Conservation (phyloP, 2,113 vertebrate genomes). For the Psephotus haematonotus region DNA sequence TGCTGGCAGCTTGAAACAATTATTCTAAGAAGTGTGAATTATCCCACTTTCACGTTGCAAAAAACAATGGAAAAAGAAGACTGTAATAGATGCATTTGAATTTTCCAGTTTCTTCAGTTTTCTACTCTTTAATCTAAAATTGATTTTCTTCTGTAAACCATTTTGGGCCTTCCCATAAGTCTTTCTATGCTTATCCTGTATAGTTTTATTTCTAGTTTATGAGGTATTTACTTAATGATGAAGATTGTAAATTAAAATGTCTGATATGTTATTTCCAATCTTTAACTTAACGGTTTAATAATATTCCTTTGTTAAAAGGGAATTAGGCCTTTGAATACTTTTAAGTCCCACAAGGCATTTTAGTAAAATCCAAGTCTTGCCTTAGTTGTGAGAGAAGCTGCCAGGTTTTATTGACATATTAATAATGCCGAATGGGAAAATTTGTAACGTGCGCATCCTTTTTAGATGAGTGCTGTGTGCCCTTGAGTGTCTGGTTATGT, state of each 20-base stretch:
- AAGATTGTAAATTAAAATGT: not conserved
- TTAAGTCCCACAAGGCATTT: not conserved
- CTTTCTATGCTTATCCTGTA: not conserved
- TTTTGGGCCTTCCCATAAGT: not conserved
- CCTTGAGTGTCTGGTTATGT: slow-evolving; percentile 39
- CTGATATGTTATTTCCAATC: not conserved
- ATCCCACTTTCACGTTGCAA: not conserved
- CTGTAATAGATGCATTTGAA: not conserved
- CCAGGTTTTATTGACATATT: slow-evolving; percentile 21
- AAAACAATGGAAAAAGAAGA: not conserved
- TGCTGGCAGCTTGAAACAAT: not conserved
- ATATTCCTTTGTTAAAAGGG: not conserved
- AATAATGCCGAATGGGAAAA: slow-evolving; percentile 9
- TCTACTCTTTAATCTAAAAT: not conserved
- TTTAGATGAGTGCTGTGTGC: slow-evolving; percentile 44
- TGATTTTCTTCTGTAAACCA: not conserved
- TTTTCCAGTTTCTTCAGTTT: not conserved
- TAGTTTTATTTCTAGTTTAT: not conserved
- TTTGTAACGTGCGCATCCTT: slow-evolving; percentile 31
- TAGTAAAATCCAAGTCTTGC: not conserved
- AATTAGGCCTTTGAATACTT: not conserved
- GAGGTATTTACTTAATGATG: not conserved
- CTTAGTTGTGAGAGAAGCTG: slow-evolving; percentile 7
- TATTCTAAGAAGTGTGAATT: not conserved
- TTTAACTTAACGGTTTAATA: not conserved